Percentiles rank a stretch among this genome's conserved stretches.
Conservation (phyloP, 2,888 invertebrate genomes). For the Dasysyrphus albostriatus region DNA sequence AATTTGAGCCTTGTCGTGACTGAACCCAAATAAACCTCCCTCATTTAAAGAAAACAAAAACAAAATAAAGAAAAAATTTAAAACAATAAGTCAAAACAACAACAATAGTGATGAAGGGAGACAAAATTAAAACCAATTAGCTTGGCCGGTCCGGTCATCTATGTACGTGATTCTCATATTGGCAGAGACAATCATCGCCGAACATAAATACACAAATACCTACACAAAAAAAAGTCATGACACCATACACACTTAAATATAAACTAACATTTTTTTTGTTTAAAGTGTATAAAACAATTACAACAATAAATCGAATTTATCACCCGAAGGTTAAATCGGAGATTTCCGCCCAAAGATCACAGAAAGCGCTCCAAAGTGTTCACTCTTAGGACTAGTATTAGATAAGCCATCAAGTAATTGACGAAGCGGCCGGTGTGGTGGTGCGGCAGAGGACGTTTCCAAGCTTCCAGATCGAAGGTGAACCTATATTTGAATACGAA, state of each 20-base stretch:
- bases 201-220: constrained; percentile 10
- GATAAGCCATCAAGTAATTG: constrained; percentile 18
- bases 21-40: constrained; percentile 65
- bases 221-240: background rate
- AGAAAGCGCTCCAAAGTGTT: constrained; percentile 49
- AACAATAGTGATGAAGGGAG: constrained; percentile 13
- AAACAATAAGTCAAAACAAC: background rate
- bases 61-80: background rate
- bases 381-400: constrained; percentile 1
- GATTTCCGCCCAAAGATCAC: constrained; percentile 74
- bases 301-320: constrained; percentile 68
- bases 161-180: constrained; percentile 69
- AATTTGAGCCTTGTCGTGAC: constrained; percentile 70
- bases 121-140: constrained; percentile 59
- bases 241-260: background rate
- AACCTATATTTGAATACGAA: constrained; percentile 39
- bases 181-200: constrained; percentile 40
- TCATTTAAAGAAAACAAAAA: constrained; percentile 6
- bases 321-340: constrained; percentile 69
- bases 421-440: too few species aligned
- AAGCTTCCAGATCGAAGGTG: constrained; percentile 53
- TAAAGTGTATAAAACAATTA: constrained; percentile 61
- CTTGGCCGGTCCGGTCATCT: constrained; percentile 20
- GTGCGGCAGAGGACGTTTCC: background rate
- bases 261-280: background rate